Conservation (phyloP, 2,888 invertebrate species). For the Drosophila parthenogenetica region DNA sequence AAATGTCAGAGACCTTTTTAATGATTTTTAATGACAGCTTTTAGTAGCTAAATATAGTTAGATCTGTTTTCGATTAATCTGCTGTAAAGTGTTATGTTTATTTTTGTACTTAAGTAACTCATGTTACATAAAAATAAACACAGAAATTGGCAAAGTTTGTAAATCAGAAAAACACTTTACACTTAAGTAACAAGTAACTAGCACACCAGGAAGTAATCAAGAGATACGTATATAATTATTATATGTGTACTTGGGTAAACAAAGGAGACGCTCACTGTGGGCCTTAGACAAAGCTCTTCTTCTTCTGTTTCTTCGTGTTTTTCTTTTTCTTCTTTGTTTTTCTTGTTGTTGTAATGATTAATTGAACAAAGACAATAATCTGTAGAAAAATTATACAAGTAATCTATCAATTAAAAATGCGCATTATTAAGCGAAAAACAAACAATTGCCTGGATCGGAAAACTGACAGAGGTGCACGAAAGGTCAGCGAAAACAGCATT, state of each 20-base stretch:
- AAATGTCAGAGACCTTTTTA: not conserved
- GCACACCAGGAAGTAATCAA: constrained; percentile 33
- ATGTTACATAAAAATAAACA: not conserved
- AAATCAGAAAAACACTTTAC: constrained; percentile 3
- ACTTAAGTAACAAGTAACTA: constrained; percentile 15
- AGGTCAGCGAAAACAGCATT: constrained; percentile 5
- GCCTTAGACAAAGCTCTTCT: constrained; percentile 32
- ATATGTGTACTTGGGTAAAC: constrained; percentile 34
- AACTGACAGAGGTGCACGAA: constrained; percentile 19
- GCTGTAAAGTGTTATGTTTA: constrained; percentile 2
- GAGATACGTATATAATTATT: constrained; percentile 2
- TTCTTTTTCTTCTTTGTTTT: not conserved
- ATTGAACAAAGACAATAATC: constrained; percentile 55
- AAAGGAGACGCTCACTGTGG: constrained; percentile 26
- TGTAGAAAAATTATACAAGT: constrained; percentile 30
- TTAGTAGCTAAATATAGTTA: constrained; percentile 4
- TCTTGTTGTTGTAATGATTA: constrained; percentile 30
- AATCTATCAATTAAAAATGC: constrained; percentile 50
- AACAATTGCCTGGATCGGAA: constrained; percentile 26
- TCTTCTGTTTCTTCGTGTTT: not conserved
- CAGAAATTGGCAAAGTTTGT: not conserved
- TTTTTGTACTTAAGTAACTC: constrained; percentile 10
- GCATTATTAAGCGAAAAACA: constrained; percentile 37
- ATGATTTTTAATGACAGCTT: not conserved
- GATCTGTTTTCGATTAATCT: not conserved